phyloP scores from a whole-genome alignment of 1,140 invertebrate genomes.

The Cyclina sinensis region DNA sequence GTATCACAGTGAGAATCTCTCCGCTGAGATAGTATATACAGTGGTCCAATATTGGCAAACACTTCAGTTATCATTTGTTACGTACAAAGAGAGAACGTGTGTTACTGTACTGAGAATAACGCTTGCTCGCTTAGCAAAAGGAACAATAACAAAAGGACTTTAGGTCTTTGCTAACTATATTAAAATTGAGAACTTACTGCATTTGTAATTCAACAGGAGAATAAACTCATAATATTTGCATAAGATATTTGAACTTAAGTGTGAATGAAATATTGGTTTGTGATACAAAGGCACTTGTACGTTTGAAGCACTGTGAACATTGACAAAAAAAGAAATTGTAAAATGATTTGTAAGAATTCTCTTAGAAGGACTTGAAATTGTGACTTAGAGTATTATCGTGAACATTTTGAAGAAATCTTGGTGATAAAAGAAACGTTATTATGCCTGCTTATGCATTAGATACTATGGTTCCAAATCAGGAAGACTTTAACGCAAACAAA shows the following conservation, averaged over 20 bases:
- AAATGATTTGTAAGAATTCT: too few species aligned
- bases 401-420: neutral
- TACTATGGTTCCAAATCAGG: constrained; percentile 57
- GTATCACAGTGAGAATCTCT: constrained; percentile 18
- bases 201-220: neutral
- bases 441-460: constrained; percentile 41
- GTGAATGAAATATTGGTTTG: too few species aligned
- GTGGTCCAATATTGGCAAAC: constrained; percentile 5
- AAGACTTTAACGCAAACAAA: constrained; percentile 44
- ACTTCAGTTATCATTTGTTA: neutral
- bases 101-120: neutral
- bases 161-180: neutral
- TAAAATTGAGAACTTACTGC: neutral
- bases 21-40: constrained; percentile 13
- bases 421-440: neutral
- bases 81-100: neutral
- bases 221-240: too few species aligned
- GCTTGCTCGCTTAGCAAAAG: neutral
- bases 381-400: too few species aligned
- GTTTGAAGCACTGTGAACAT: too few species aligned
- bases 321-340: too few species aligned
- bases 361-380: too few species aligned
- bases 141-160: neutral
- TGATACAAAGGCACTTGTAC: too few species aligned
- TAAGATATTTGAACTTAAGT: too few species aligned